A percentile compares a stretch with the other conserved stretches of the same genome.
Evolutionary conservation across 2,888 invertebrate species (phyloP).

Genomic region (Pimpla rufipes): DNA sequence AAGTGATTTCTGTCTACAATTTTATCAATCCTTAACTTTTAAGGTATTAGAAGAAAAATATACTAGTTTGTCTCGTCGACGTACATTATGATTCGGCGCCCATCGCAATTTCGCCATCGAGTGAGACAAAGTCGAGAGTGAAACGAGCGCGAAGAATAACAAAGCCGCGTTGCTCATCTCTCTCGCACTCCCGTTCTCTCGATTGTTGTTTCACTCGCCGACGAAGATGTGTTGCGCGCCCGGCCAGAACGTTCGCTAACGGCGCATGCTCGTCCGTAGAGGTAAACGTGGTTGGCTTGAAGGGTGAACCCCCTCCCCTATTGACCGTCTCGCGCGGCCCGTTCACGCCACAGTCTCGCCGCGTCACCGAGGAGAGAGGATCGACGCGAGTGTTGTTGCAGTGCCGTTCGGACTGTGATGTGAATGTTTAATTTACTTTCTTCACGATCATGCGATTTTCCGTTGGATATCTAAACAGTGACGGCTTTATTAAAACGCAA

Average conservation of each 20-base stretch:
- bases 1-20: background rate
- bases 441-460: background rate
- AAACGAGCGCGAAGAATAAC: background rate
- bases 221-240: background rate
- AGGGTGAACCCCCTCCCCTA: background rate
- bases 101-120: background rate
- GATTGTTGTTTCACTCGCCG: background rate
- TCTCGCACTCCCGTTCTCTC: background rate
- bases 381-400: conserved; percentile 1
- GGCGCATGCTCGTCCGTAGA: conserved; percentile 1
- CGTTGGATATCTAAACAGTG: background rate
- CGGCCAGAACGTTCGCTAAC: conserved; percentile 1
- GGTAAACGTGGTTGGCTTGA: background rate
- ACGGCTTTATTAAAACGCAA: background rate
- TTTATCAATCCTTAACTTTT: background rate
- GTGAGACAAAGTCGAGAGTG: background rate
- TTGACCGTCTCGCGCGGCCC: background rate
- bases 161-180: background rate
- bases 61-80: background rate
- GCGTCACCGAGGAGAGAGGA: background rate
- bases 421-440: background rate
- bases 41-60: background rate
- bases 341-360: background rate
- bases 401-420: background rate
- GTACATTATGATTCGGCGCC: background rate